Conservation (phyloP, 2,113 vertebrate genomes). For the Syngnathus floridae region DNA sequence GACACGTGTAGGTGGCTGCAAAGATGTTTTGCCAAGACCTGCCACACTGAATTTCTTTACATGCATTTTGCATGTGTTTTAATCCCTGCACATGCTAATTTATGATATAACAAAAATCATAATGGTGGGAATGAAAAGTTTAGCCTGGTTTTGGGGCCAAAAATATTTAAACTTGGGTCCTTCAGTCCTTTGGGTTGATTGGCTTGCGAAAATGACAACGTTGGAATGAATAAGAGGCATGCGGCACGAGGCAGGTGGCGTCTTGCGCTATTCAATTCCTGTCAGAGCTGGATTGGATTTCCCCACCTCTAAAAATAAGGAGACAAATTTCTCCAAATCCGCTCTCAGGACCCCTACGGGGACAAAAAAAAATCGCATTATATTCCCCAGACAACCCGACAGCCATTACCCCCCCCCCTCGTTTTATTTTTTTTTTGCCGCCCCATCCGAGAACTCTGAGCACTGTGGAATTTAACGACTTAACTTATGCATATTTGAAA, state of each 20-base stretch:
- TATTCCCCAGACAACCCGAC: constrained; percentile 42
- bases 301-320: constrained; percentile 56
- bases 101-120: neutral
- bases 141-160: no score
- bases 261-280: constrained; percentile 65
- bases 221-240: constrained; percentile 28
- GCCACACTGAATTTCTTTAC: constrained; percentile 23
- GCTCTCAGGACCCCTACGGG: constrained; percentile 46
- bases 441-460: constrained; percentile 39
- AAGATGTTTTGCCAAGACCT: constrained; percentile 23
- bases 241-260: constrained; percentile 57
- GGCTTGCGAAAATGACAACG: constrained; percentile 37
- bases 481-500: constrained; percentile 65
- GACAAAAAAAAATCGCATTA: constrained; percentile 39
- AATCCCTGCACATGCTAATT: neutral
- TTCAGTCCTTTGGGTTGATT: constrained; percentile 19
- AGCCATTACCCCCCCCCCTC: constrained; percentile 51
- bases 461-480: constrained; percentile 64
- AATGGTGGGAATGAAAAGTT: neutral
- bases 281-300: constrained; percentile 61
- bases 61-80: constrained; percentile 9
- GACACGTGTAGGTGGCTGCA: constrained; percentile 32
- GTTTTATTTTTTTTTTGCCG: constrained; percentile 8
- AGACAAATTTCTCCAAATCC: constrained; percentile 53
- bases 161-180: neutral